A percentile compares a stretch with the other conserved stretches of the same genome.
These are phyloP conservation scores for Theonella swinhoei DNA, from an alignment of 37 sponge, comb jelly and placozoan genomes.

Conservation along the genomic window DNA sequence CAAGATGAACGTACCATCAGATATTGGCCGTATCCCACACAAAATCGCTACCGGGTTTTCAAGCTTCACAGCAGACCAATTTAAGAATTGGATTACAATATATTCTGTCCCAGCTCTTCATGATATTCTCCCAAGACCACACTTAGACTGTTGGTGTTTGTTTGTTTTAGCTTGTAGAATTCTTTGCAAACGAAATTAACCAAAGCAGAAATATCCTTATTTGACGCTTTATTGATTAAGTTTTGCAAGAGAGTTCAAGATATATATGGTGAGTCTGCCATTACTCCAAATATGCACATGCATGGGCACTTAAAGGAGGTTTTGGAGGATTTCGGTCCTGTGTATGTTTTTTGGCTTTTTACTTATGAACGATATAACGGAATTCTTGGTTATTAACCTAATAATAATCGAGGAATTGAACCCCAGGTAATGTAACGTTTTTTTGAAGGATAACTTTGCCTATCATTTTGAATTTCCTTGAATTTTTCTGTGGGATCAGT, in stretches of 20 bases:
- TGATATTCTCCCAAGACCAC: slow-evolving; percentile 8
- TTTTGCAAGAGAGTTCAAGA: slow-evolving; percentile 20
- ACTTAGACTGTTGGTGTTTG: slow-evolving; percentile 19
- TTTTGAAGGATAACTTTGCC: slow-evolving; percentile 11
- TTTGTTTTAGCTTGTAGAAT: slow-evolving; percentile 30
- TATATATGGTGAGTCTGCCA: slow-evolving; percentile 1
- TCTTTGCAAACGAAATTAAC: not conserved
- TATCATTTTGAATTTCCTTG: slow-evolving; percentile 9
- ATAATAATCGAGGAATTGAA: slow-evolving; percentile 4
- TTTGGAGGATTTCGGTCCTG: slow-evolving; percentile 13
- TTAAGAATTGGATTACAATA: not conserved
- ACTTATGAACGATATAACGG: slow-evolving; percentile 38
- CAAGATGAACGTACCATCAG: too few relatives aligned
- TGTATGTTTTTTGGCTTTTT: slow-evolving; percentile 27
- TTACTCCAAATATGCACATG: slow-evolving; percentile 44
- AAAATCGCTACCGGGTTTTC: too few relatives aligned
- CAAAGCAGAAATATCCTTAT: not conserved
- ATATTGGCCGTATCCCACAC: too few relatives aligned
- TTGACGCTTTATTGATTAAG: not conserved
- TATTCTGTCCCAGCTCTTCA: slow-evolving; percentile 15
- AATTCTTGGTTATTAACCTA: slow-evolving; percentile 10
- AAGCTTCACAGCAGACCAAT: too few relatives aligned
- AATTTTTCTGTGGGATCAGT: not conserved
- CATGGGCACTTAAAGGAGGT: slow-evolving; percentile 15
- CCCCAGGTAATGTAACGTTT: slow-evolving; percentile 14